These are phyloP conservation scores for Pterocles orientalis DNA, from an alignment of 2,113 vertebrate species.

Conservation along the genomic window DNA sequence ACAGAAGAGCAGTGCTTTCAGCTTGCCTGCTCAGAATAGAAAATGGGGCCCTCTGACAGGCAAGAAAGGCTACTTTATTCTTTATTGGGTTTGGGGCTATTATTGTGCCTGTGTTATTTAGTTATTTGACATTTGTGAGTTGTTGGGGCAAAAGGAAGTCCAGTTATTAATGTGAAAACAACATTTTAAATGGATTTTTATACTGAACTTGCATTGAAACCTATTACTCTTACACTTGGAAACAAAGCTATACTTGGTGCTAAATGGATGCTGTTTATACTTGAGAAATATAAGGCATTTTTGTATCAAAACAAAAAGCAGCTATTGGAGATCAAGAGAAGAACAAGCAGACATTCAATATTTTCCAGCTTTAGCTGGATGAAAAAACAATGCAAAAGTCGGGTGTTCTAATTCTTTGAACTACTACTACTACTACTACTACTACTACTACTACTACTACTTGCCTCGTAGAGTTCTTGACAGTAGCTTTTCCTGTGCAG, in stretches of 20 bases:
- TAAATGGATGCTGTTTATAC: slow-evolving; percentile 35
- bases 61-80: slow-evolving; percentile 24
- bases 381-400: background rate
- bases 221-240: background rate
- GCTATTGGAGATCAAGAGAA: slow-evolving; percentile 36
- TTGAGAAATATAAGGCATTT: slow-evolving; percentile 37
- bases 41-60: slow-evolving; percentile 57
- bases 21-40: slow-evolving; percentile 73
- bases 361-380: background rate
- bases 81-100: slow-evolving; percentile 36
- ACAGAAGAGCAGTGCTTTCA: slow-evolving; percentile 65
- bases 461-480: background rate
- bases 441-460: background rate
- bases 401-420: background rate
- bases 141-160: background rate
- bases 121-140: slow-evolving; percentile 27
- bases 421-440: background rate
- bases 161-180: slow-evolving; percentile 6
- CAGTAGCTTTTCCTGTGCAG: background rate
- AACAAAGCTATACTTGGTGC: slow-evolving; percentile 24
- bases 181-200: background rate
- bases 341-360: background rate
- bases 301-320: background rate
- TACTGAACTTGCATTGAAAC: background rate
- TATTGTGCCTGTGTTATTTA: slow-evolving; percentile 38